Percentiles rank a stretch among this genome's conserved stretches.
These are phyloP conservation scores for Tipula confusa DNA, from an alignment of 2,888 invertebrate species.

Conservation along the genomic window DNA sequence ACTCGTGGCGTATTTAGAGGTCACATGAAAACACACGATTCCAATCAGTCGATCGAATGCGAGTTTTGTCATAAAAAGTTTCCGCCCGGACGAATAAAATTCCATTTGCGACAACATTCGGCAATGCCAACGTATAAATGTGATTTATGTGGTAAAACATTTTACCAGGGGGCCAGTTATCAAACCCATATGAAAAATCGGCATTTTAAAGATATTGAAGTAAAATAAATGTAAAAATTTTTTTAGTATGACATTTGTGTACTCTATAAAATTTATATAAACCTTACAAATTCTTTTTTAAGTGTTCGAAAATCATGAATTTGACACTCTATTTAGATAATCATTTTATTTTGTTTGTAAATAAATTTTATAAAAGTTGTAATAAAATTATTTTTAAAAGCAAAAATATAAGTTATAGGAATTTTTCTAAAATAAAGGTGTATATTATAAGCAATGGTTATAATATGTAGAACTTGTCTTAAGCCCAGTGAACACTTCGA, in stretches of 20 bases:
- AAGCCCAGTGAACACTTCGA: neutral
- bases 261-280: neutral
- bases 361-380: neutral
- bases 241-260: neutral
- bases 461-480: neutral
- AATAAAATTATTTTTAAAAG: neutral
- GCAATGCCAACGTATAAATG: neutral
- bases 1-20: neutral
- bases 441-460: neutral
- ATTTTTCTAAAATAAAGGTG: neutral
- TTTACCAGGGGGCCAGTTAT: neutral
- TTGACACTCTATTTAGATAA: neutral
- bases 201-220: neutral
- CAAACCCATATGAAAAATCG: slow-evolving; percentile 1
- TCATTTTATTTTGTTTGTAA: neutral
- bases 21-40: neutral
- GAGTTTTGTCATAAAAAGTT: slow-evolving; percentile 25
- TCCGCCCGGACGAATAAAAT: neutral
- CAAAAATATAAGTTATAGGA: neutral
- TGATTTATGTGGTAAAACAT: neutral
- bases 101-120: neutral
- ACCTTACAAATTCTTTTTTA: neutral
- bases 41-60: neutral
- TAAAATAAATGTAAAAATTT: neutral
- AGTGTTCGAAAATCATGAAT: neutral